Evolutionary conservation across 2,888 invertebrate genomes (phyloP), one percentile per base, ranked within the genome.

Genomic region (Micropterix aruncella): DNA sequence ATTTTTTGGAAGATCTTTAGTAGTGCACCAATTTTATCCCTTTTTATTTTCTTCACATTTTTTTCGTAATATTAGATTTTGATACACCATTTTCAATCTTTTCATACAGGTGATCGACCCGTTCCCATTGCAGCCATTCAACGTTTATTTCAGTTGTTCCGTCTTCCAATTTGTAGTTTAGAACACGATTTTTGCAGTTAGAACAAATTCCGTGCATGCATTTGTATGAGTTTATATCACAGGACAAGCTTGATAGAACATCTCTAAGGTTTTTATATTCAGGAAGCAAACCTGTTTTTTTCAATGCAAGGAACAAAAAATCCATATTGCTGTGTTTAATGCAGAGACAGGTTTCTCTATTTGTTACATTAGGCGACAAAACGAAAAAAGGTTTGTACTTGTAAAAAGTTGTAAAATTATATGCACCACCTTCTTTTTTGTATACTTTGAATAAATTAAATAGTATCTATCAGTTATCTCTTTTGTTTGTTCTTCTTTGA

Each of bases 341-440:
- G 16, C 41, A 41, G 4, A 41, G 19, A n/a, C 19, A 19, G 15
- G 41, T 41, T 27, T 41, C 16, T 36, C 36, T 5, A 36, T 19
- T 41, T 14, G 27, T 19, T 36, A 41, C 41, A 19, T n/a, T 41
- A 12, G 41, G 19, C 16, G 41, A 41, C 15, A 41, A 36, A 14
- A 41, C 41, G 17, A 19, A 41, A 41, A 41, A 41, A 19, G 36
- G 36, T 41, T 41, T 41, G 27, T 15, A 41, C 41, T 41, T 41
- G 41, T 19, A 41, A 41, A 41, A 41, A 16, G 41, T 41, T 15
- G 41, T 19, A n/a, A n/a, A n/a, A n/a, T n/a, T n/a, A n/a, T n/a
- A n/a, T n/a, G n/a, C n/a, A n/a, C n/a, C n/a, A n/a, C n/a, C n/a
- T n/a, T n/a, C n/a, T n/a, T n/a, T n/a, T n/a, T n/a, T n/a, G n/a